Evolutionary conservation across 2,113 vertebrate species (phyloP).

Genomic region (Xiphophorus couchianus): DNA sequence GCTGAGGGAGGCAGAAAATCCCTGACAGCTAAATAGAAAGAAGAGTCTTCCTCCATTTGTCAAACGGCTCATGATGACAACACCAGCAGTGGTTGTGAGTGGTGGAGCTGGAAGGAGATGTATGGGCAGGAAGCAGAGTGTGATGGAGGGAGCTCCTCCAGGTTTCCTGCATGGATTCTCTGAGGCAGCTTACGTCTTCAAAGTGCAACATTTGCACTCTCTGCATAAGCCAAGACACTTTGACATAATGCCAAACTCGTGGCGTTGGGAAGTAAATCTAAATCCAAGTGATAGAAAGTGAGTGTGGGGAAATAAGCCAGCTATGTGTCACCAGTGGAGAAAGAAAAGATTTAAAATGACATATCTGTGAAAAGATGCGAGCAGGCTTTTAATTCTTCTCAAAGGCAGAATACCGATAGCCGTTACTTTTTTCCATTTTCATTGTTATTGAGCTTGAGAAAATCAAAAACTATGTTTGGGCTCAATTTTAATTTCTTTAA

Average conservation of each 20-base stretch:
- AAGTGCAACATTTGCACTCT: constrained; percentile 40
- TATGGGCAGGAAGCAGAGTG: constrained; percentile 21
- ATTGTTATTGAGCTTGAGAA: neutral
- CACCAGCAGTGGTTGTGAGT: neutral
- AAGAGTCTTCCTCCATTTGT: constrained; percentile 10
- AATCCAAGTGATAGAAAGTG: constrained; percentile 31
- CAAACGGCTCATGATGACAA: constrained; percentile 1
- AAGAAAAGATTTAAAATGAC: constrained; percentile 45
- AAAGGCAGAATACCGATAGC: constrained; percentile 6
- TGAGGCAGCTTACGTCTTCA: constrained; percentile 34
- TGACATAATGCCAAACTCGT: constrained; percentile 41
- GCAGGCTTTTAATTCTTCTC: constrained; percentile 5
- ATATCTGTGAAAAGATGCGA: constrained; percentile 39
- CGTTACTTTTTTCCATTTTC: neutral
- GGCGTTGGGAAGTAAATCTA: constrained; percentile 31
- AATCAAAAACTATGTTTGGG: neutral
- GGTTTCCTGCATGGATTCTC: constrained; percentile 26
- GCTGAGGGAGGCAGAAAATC: neutral
- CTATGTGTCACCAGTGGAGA: constrained; percentile 29
- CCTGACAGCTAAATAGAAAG: constrained; percentile 5
- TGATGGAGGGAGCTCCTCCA: constrained; percentile 14
- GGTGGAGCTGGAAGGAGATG: constrained; percentile 16
- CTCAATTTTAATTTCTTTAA: constrained; percentile 8
- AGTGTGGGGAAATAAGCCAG: constrained; percentile 37
- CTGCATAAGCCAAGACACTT: constrained; percentile 36